These are phyloP conservation scores for Poecilia latipinna DNA, from an alignment of 2,113 vertebrate species.

Conservation along the genomic window DNA sequence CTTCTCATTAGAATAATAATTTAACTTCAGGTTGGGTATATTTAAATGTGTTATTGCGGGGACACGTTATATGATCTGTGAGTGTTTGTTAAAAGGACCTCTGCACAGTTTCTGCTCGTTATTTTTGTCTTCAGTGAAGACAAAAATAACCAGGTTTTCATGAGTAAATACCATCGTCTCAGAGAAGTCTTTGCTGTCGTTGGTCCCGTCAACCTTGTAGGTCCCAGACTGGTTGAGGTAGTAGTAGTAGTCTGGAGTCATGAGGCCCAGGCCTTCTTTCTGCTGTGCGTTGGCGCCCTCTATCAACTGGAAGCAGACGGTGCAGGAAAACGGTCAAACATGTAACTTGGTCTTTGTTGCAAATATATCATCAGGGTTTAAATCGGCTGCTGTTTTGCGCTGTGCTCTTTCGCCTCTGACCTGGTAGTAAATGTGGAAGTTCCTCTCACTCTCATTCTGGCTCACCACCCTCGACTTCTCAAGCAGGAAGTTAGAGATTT, in stretches of 20 bases:
- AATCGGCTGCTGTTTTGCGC: background rate
- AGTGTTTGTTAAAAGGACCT: too few species aligned
- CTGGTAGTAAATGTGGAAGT: constrained; percentile 99
- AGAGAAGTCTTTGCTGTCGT: constrained; percentile 88
- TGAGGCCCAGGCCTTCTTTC: constrained; percentile 89
- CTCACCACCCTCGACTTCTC: constrained; percentile 96
- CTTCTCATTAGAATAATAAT: too few species aligned
- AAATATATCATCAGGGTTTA: background rate
- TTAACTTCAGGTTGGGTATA: too few species aligned
- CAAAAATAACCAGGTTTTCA: too few species aligned
- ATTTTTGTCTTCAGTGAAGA: too few species aligned
- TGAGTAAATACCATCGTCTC: constrained; percentile 88
- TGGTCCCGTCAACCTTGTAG: constrained; percentile 93
- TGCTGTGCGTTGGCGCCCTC: constrained; percentile 89
- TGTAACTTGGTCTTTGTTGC: background rate
- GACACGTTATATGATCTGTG: too few species aligned
- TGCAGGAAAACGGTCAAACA: constrained; percentile 2
- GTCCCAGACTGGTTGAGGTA: constrained; percentile 96
- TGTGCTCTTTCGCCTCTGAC: constrained; percentile 65
- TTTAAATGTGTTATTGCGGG: too few species aligned
- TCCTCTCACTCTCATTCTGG: constrained; percentile 94
- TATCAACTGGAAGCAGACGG: constrained; percentile 81
- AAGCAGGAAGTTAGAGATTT: constrained; percentile 96
- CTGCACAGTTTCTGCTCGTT: too few species aligned
- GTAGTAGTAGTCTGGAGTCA: constrained; percentile 93